Evolutionary conservation across 2,888 invertebrate species (phyloP).

Genomic region (Mesodorylaimus sp.): DNA sequence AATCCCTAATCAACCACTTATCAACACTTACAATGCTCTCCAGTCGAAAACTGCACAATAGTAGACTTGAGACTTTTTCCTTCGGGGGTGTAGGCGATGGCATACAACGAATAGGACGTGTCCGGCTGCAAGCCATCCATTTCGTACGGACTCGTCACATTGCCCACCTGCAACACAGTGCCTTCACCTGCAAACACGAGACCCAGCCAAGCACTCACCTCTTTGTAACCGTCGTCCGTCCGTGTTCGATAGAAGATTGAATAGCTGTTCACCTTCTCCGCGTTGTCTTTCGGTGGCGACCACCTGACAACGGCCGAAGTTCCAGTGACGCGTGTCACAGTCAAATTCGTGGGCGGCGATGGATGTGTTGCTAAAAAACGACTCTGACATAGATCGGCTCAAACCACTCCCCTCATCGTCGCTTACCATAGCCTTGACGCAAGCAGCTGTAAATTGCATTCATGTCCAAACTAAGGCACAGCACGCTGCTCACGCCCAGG

Average conservation of each 20-base stretch:
- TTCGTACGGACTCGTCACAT: slow-evolving; percentile 3
- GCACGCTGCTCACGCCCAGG: slow-evolving; percentile 36
- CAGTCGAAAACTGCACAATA: slow-evolving; percentile 5
- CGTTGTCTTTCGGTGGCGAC: slow-evolving; percentile 16
- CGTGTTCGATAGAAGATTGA: slow-evolving; percentile 13
- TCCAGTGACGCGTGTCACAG: slow-evolving; percentile 13
- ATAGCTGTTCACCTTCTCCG: slow-evolving; percentile 17
- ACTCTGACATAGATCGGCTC: neutral
- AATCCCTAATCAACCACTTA: neutral
- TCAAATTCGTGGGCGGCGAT: slow-evolving; percentile 18
- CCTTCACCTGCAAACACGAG: neutral
- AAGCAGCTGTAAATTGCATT: slow-evolving; percentile 20
- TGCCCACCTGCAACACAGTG: neutral
- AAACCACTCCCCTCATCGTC: neutral
- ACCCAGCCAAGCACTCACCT: neutral
- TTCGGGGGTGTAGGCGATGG: slow-evolving; percentile 2
- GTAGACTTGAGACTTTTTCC: slow-evolving; percentile 10
- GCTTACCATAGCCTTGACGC: slow-evolving; percentile 18
- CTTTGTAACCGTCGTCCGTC: neutral
- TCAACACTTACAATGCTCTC: neutral
- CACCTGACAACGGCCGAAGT: slow-evolving; percentile 15
- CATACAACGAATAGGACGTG: slow-evolving; percentile 8
- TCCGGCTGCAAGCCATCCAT: slow-evolving; percentile 5
- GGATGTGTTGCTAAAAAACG: slow-evolving; percentile 11
- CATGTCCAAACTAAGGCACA: slow-evolving; percentile 19